These are phyloP conservation scores for Hirtodrosophila alboralis DNA, from an alignment of 2,888 invertebrate genomes.

Conservation along the genomic window DNA sequence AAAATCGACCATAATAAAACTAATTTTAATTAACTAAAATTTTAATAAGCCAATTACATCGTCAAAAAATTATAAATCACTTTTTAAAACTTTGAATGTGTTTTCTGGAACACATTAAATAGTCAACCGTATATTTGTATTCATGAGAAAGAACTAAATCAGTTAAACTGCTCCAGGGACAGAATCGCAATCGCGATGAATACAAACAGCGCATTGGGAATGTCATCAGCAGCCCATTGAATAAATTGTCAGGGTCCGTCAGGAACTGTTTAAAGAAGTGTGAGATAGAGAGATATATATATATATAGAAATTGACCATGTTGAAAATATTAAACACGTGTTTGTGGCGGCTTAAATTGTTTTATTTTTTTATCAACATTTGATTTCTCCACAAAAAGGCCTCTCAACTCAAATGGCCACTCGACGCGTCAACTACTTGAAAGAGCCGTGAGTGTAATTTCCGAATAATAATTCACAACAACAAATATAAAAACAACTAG, in stretches of 20 bases:
- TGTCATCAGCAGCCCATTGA: slow-evolving; percentile 44
- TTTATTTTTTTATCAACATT: slow-evolving; percentile 33
- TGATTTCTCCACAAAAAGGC: slow-evolving; percentile 49
- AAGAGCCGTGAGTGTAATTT: slow-evolving; percentile 51
- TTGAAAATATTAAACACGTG: slow-evolving; percentile 36
- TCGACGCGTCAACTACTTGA: slow-evolving; percentile 54
- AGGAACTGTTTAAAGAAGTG: slow-evolving; percentile 1
- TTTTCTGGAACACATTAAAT: slow-evolving; percentile 18
- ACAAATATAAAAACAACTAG: slow-evolving; percentile 15
- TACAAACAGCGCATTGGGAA: slow-evolving; percentile 24
- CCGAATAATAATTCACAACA: slow-evolving; percentile 47
- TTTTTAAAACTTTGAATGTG: not conserved
- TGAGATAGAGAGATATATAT: not conserved
- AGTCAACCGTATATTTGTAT: slow-evolving; percentile 16
- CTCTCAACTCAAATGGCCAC: slow-evolving; percentile 48
- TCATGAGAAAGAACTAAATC: slow-evolving; percentile 30
- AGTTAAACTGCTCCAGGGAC: slow-evolving; percentile 36
- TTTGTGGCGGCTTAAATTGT: slow-evolving; percentile 27
- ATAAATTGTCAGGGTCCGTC: slow-evolving; percentile 32
- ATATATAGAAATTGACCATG: not conserved
- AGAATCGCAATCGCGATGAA: slow-evolving; percentile 11
- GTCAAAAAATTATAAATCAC: no score
- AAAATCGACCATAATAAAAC: no score
- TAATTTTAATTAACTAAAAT: no score
- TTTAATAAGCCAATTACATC: no score